Percentiles rank a stretch among this genome's conserved stretches.
Evolutionary conservation across 2,797 vertebrate species (phyloP).

Genomic region (Ara ararauna): DNA sequence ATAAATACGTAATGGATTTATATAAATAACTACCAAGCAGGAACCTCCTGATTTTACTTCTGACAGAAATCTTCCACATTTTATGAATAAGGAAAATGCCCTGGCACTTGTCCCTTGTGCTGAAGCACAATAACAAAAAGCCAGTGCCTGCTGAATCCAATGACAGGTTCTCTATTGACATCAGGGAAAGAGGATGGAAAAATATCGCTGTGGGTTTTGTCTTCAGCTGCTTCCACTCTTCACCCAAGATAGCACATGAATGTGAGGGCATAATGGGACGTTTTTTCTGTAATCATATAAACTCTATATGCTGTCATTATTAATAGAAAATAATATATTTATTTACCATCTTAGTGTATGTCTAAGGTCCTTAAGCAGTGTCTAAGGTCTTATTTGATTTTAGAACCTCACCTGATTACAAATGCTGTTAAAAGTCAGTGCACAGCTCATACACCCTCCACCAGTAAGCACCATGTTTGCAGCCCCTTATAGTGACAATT

Average conservation of each 20-base stretch:
- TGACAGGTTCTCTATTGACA: neutral
- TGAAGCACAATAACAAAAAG: neutral
- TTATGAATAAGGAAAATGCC: neutral
- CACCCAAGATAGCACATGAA: accelerated
- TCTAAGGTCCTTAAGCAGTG: neutral
- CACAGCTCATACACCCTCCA: too few species aligned
- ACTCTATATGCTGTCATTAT: neutral
- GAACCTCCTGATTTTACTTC: neutral
- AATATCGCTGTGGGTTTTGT: neutral
- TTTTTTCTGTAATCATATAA: neutral
- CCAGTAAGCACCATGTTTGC: neutral
- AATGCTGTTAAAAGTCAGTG: neutral
- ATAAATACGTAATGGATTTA: neutral
- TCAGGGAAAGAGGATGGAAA: neutral
- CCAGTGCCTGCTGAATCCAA: neutral
- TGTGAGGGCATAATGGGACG: neutral
- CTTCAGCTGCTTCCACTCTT: neutral
- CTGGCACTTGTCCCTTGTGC: neutral
- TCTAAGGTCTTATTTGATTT: neutral
- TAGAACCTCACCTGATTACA: neutral
- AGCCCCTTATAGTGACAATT: neutral
- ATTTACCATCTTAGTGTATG: neutral
- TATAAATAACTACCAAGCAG: neutral
- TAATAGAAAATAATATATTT: neutral
- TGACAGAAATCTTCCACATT: neutral